A percentile compares a stretch with the other conserved stretches of the same genome.
Conservation (phyloP, 2,888 invertebrate genomes). For the Yponomeuta cagnagella region DNA sequence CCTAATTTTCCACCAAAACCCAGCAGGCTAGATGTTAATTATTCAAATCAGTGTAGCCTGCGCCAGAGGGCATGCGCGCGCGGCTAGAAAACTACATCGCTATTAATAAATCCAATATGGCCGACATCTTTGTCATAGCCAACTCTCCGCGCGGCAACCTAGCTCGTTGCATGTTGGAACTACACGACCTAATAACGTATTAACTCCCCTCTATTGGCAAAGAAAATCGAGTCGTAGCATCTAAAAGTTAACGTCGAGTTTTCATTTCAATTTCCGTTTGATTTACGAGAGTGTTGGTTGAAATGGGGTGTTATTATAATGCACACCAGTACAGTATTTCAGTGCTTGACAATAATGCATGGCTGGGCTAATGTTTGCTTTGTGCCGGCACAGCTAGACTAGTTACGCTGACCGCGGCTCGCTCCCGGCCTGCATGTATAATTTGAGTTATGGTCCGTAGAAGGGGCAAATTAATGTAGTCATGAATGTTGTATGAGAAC, state of each 20-base stretch:
- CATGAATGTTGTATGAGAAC: slow-evolving; percentile 63
- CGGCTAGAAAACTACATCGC: slow-evolving; percentile 51
- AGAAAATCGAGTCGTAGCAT: slow-evolving; percentile 21
- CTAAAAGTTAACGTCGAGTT: slow-evolving; percentile 20
- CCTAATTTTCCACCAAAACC: not conserved
- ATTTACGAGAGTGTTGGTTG: not conserved
- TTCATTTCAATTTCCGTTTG: slow-evolving; percentile 19
- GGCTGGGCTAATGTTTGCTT: slow-evolving; percentile 73
- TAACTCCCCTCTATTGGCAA: slow-evolving; percentile 10
- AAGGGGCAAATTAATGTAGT: slow-evolving; percentile 67
- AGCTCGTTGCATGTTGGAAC: slow-evolving; percentile 57
- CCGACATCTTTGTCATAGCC: slow-evolving; percentile 64
- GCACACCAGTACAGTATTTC: slow-evolving; percentile 36
- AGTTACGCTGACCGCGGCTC: slow-evolving; percentile 61
- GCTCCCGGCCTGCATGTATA: slow-evolving; percentile 71
- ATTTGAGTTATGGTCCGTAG: slow-evolving; percentile 42
- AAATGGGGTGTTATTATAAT: slow-evolving; percentile 22
- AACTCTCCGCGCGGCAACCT: slow-evolving; percentile 58
- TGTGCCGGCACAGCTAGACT: slow-evolving; percentile 59
- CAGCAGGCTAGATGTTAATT: slow-evolving; percentile 10
- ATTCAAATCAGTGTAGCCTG: slow-evolving; percentile 19
- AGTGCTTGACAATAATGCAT: slow-evolving; percentile 75
- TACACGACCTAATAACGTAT: slow-evolving; percentile 28
- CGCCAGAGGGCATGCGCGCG: slow-evolving; percentile 31
- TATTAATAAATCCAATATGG: slow-evolving; percentile 61